Evolutionary conservation across 2,888 invertebrate species (phyloP).

Genomic region (Lathronympha strigana): DNA sequence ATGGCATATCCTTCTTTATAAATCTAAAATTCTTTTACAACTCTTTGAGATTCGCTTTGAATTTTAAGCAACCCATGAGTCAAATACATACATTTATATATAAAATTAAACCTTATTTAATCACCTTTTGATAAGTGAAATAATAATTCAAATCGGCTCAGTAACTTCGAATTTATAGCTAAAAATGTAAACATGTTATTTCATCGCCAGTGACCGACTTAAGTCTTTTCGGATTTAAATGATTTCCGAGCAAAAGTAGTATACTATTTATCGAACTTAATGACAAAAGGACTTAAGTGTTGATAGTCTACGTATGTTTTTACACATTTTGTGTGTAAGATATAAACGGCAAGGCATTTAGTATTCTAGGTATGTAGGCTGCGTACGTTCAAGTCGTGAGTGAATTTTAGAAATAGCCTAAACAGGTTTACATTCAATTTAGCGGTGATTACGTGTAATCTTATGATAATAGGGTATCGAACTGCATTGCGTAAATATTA

Average conservation of each 20-base stretch:
- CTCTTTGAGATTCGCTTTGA: background rate
- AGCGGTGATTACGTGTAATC: conserved; percentile 3
- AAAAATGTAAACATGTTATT: conserved; percentile 6
- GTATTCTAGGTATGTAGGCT: conserved; percentile 19
- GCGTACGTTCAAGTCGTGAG: conserved; percentile 7
- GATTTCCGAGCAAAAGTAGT: conserved; percentile 64
- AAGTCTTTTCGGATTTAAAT: conserved; percentile 51
- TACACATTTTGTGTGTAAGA: conserved; percentile 7
- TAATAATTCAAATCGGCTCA: background rate
- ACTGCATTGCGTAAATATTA: background rate
- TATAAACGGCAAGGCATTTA: background rate
- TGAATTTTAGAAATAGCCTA: conserved; percentile 9
- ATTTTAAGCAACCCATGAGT: background rate
- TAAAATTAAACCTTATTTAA: background rate
- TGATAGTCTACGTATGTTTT: background rate
- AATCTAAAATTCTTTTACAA: conserved; percentile 13
- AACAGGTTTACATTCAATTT: conserved; percentile 27
- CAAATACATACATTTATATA: background rate
- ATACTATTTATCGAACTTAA: conserved; percentile 62
- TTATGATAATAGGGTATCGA: conserved; percentile 7
- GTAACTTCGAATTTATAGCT: background rate
- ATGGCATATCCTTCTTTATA: conserved; percentile 40
- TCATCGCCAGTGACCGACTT: conserved; percentile 37
- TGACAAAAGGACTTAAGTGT: conserved; percentile 55
- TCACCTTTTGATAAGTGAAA: background rate